phyloP scores from a whole-genome alignment of 2,113 vertebrate species.

The Dromiciops gliroides region DNA sequence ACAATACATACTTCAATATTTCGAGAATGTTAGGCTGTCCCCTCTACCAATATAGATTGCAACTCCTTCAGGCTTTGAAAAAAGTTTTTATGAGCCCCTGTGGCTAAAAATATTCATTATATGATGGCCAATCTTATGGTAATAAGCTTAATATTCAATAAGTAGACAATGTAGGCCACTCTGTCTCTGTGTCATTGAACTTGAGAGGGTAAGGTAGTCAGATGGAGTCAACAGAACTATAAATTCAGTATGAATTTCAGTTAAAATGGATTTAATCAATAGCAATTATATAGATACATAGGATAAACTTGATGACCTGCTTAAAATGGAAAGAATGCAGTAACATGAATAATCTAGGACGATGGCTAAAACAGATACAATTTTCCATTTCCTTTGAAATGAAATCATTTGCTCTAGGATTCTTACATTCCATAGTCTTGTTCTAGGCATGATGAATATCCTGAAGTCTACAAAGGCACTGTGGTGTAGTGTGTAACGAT shows the following conservation, averaged over 20 bases:
- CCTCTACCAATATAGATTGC: not conserved
- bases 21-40: not conserved
- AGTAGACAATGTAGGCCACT: not conserved
- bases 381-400: too few species aligned
- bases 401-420: too few species aligned
- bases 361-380: slow-evolving; percentile 1
- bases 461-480: too few species aligned
- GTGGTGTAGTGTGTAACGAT: too few species aligned
- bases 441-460: too few species aligned
- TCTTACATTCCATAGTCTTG: too few species aligned
- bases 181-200: not conserved
- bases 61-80: not conserved
- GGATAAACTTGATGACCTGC: slow-evolving; percentile 3
- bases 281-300: not conserved
- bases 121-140: not conserved
- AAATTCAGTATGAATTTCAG: too few species aligned
- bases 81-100: not conserved
- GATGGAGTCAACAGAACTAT: not conserved
- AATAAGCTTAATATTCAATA: not conserved
- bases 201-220: not conserved
- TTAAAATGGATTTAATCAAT: too few species aligned
- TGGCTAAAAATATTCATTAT: not conserved
- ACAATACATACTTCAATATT: not conserved
- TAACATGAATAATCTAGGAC: not conserved
- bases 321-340: slow-evolving; percentile 1